Base-by-base conservation (phyloP, 2,797 vertebrate genomes). In the Amphiprion clarkii region DNA sequence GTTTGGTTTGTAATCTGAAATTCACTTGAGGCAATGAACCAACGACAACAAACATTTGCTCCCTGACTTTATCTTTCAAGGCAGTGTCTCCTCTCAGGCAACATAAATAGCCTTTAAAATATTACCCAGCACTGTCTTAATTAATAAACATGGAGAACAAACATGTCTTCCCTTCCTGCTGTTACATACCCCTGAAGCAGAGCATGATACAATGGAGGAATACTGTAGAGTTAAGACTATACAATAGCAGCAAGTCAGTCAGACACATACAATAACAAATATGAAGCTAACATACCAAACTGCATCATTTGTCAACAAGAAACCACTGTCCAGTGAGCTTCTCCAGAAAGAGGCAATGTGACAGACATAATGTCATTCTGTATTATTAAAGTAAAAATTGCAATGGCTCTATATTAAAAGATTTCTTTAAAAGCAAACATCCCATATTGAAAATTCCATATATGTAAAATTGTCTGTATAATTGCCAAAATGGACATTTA, bases 31-130 rank as follows among this genome's bases (percentile, higher is more conserved):
- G 57, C 13, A 14, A 48, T 19, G 29, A 63, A 54, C 7, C 21
- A 66, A 63, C 19, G 40, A 49, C 36, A 54, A 57, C 13, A 49
- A 27, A 62, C 42, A n/a, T 31, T 23, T 52, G 48, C 21, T 36
- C n/a, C 33, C 48, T 52, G n/a, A 53, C 48, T 39, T 19, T 36
- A 14, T 19, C 59, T 17, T 31, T 11, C 3, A 44, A 44, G 33
- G 42, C 42, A 39, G 36, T n/a, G n/a, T 21, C 48, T 51, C 48
- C 48, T 21, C 48, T 21, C 1, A 21, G n/a, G 55, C 21, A 58
- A 46, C 6, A 14, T 46, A 49, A 31, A 36, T 14, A 19, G 16
- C 33, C 31, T 51, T 9, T 51, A 23, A 11, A 23, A 25, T 51
- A 51, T n/a, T 51, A n/a, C 9, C 48, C 10, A 10, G 48, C 48